Conservation (phyloP, 2,888 invertebrate species). For the Rhorus exstirpatorius region DNA sequence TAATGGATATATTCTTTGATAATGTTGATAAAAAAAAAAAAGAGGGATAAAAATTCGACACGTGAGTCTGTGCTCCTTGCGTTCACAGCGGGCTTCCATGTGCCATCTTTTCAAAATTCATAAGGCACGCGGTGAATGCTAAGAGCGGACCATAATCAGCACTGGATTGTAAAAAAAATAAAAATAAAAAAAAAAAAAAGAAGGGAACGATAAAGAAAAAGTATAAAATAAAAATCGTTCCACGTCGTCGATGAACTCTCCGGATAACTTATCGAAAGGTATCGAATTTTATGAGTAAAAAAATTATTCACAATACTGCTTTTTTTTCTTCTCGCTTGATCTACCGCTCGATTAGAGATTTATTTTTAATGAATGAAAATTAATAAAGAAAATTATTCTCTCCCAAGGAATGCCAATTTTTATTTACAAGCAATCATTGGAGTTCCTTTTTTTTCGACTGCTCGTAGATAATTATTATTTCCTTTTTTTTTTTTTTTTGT, state of each 20-base stretch:
- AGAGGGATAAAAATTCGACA: conserved; percentile 58
- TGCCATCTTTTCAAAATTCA: conserved; percentile 91
- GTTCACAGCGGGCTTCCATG: conserved; percentile 98
- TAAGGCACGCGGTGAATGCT: conserved; percentile 99
- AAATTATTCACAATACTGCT: no score
- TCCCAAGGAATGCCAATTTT: no score
- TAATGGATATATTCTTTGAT: not conserved
- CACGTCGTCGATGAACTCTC: not conserved
- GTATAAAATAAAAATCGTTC: not conserved
- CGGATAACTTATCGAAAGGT: not conserved
- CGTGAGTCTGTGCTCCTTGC: conserved; percentile 91
- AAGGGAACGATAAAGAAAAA: not conserved
- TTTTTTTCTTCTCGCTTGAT: no score
- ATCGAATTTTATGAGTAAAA: no score
- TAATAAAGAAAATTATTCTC: no score
- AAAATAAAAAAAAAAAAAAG: not conserved
- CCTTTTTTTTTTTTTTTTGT: no score
- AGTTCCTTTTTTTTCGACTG: no score
- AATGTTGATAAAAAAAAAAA: conserved; percentile 41
- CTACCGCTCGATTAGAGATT: no score
- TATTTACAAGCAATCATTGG: no score
- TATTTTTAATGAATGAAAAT: no score
- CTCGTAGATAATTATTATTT: no score
- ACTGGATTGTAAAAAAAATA: conserved; percentile 12
- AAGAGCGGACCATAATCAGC: conserved; percentile 94